Evolutionary conservation across 2,888 invertebrate genomes (phyloP).

Genomic region (Phytoseiulus persimilis): DNA sequence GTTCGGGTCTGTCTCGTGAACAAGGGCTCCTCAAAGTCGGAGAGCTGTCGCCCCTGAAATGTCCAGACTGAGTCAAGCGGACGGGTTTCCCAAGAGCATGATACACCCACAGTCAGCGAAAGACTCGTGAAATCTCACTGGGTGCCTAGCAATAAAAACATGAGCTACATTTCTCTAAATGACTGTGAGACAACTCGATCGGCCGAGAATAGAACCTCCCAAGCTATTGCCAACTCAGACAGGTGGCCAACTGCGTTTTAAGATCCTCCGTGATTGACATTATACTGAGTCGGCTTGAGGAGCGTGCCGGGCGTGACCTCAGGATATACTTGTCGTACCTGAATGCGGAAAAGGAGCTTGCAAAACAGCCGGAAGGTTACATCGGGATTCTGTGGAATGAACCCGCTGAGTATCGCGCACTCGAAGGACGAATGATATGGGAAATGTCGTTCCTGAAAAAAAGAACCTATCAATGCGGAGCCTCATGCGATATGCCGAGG

Average conservation of each 20-base stretch:
- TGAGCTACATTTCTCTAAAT: background rate
- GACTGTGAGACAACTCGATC: background rate
- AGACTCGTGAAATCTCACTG: background rate
- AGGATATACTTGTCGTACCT: no score
- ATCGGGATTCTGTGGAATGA: constrained; percentile 13
- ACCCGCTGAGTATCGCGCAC: constrained; percentile 7
- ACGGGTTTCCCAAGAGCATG: background rate
- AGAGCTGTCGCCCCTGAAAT: constrained; percentile 10
- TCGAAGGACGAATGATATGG: constrained; percentile 12
- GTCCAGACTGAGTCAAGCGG: background rate
- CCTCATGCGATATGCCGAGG: no score
- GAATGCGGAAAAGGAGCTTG: background rate
- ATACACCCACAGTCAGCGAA: background rate
- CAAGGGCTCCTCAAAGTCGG: constrained; percentile 12
- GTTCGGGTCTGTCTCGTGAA: background rate
- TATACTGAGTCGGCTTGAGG: no score
- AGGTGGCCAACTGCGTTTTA: no score
- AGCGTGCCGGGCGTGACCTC: no score
- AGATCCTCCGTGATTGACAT: no score
- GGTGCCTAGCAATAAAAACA: background rate
- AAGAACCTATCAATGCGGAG: no score
- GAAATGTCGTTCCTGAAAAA: background rate
- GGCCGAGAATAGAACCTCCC: background rate
- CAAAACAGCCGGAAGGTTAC: constrained; percentile 27
- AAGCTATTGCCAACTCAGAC: no score